These are phyloP conservation scores for Calonectris borealis DNA, from an alignment of 2,113 vertebrate genomes.

Conservation along the genomic window DNA sequence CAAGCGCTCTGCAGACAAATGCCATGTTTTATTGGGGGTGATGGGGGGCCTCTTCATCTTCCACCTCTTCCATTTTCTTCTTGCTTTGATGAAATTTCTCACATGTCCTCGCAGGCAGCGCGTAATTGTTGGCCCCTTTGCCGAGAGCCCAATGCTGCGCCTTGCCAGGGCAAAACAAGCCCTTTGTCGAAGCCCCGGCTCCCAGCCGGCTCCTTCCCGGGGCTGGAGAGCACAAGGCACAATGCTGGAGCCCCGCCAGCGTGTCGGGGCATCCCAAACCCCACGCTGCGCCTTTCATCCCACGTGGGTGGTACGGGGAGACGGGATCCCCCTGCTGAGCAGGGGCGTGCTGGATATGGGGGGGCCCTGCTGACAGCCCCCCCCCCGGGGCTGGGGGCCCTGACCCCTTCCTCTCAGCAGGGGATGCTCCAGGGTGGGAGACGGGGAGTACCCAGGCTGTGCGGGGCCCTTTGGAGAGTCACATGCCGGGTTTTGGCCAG, in stretches of 20 bases:
- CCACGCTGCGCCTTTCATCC: not conserved
- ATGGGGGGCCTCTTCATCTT: not conserved
- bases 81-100: not conserved
- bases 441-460: fast-evolving
- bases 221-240: not conserved
- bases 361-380: not conserved
- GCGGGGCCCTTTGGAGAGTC: too few species aligned
- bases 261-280: not conserved
- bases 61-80: not conserved
- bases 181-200: not conserved
- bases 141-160: not conserved
- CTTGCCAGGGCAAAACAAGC: not conserved
- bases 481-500: fast-evolving
- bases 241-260: not conserved
- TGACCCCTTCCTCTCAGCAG: not conserved
- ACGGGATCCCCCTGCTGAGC: not conserved
- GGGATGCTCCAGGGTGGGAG: not conserved
- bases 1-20: not conserved
- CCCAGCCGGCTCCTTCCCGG: not conserved
- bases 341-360: not conserved
- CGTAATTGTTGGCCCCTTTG: not conserved
- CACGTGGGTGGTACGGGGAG: not conserved
- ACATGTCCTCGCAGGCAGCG: not conserved
- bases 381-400: fast-evolving
- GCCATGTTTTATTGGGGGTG: not conserved